Conservation (phyloP, 2,113 vertebrate species). For the Bungarus multicinctus region DNA sequence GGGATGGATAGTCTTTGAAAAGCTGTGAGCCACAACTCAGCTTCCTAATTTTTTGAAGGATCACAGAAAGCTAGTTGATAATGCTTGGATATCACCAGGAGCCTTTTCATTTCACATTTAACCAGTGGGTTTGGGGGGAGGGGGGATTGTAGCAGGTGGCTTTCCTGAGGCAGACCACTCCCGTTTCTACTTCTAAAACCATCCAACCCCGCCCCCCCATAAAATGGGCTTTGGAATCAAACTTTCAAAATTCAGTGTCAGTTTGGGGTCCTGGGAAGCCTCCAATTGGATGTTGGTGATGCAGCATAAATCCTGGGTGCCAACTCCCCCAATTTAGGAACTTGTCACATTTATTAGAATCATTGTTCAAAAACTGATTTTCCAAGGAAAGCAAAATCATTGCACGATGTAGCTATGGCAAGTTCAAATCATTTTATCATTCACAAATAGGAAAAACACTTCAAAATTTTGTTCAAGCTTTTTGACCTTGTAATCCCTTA, state of each 20-base stretch:
- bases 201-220: not conserved
- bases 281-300: not conserved
- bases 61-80: not conserved
- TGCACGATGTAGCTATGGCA: not conserved
- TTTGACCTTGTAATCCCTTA: no score
- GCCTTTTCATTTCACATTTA: not conserved
- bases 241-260: not conserved
- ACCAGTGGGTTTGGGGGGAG: not conserved
- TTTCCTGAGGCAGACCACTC: not conserved
- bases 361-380: not conserved
- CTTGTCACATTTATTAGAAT: not conserved
- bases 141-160: fast-evolving
- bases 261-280: not conserved
- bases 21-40: not conserved
- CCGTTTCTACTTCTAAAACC: not conserved
- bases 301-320: not conserved
- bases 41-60: not conserved
- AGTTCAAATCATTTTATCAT: not conserved
- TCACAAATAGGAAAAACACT: not conserved
- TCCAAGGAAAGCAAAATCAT: not conserved
- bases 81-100: not conserved
- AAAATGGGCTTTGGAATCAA: not conserved
- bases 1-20: not conserved
- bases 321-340: not conserved
- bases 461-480: not conserved